Conservation (phyloP, 2,888 invertebrate species). For the Scrobipalpa costella region DNA sequence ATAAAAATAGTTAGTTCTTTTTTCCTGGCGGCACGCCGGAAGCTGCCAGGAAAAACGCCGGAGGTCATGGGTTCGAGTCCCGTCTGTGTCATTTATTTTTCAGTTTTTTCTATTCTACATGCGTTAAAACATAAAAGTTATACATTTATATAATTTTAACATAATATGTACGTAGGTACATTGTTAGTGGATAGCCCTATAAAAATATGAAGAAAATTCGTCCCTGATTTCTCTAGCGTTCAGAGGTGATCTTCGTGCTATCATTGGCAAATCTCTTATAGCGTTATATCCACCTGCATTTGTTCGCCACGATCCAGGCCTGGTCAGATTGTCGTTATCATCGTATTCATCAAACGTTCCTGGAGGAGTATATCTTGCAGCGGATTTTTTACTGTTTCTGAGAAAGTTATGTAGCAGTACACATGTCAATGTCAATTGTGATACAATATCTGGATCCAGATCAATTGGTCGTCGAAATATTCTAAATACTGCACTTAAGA, state of each 20-base stretch:
- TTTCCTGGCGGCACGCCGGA: too few species aligned
- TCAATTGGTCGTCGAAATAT: conserved; percentile 33
- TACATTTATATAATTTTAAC: too few species aligned
- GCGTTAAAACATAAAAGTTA: too few species aligned
- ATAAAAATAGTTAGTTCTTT: too few species aligned
- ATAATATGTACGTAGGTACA: too few species aligned
- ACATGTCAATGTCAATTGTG: conserved; percentile 34
- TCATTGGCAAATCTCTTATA: conserved; percentile 33
- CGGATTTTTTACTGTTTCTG: conserved; percentile 34
- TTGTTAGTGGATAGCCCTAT: too few species aligned
- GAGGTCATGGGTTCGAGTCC: too few species aligned
- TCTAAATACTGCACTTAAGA: conserved; percentile 34
- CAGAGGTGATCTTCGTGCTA: conserved; percentile 35
- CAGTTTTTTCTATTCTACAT: too few species aligned
- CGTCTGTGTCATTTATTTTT: too few species aligned
- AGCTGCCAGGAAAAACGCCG: too few species aligned
- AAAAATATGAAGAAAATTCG: conserved; percentile 34
- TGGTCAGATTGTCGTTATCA: conserved; percentile 24
- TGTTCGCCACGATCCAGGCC: conserved; percentile 33
- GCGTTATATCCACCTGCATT: conserved; percentile 33
- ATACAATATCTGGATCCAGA: conserved; percentile 30
- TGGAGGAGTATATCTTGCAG: conserved; percentile 29
- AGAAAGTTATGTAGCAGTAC: conserved; percentile 36
- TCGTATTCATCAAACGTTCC: conserved; percentile 31
- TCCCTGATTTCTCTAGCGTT: conserved; percentile 34